These are phyloP conservation scores for Schizopygopsis pylzovi DNA, from an alignment of 2,797 vertebrate species.

Conservation along the genomic window DNA sequence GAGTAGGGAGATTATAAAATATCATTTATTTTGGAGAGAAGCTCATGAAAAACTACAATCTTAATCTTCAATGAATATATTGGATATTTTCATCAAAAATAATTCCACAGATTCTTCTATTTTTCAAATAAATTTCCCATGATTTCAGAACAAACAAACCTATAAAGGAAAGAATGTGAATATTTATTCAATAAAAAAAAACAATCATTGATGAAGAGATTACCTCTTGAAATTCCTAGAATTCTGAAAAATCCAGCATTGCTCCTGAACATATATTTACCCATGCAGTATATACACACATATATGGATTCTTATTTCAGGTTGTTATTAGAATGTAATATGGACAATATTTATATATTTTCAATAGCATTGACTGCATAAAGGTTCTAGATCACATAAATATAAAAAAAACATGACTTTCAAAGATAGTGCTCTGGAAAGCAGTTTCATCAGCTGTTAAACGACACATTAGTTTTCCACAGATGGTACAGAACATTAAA, in stretches of 20 bases:
- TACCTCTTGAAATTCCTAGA: neutral
- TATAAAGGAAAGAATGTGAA: neutral
- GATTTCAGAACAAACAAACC: conserved; percentile 7
- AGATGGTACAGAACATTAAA: neutral
- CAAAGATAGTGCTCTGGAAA: neutral
- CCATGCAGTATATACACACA: too few relatives aligned
- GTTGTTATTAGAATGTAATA: neutral
- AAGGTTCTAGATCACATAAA: neutral
- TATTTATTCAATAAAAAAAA: neutral
- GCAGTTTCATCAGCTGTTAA: neutral
- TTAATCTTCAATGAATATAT: neutral
- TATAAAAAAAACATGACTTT: too few relatives aligned
- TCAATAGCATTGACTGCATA: neutral
- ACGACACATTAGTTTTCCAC: neutral
- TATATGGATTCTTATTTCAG: neutral
- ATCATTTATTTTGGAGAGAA: neutral
- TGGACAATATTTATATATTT: neutral
- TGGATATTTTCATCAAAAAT: conserved; percentile 1
- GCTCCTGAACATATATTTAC: neutral
- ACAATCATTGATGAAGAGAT: neutral
- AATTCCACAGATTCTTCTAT: neutral
- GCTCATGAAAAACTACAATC: neutral
- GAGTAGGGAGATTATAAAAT: neutral
- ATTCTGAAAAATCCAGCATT: neutral
- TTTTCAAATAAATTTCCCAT: neutral